Conservation (phyloP, 2,797 vertebrate species). For the Lophotriccus pileatus region DNA sequence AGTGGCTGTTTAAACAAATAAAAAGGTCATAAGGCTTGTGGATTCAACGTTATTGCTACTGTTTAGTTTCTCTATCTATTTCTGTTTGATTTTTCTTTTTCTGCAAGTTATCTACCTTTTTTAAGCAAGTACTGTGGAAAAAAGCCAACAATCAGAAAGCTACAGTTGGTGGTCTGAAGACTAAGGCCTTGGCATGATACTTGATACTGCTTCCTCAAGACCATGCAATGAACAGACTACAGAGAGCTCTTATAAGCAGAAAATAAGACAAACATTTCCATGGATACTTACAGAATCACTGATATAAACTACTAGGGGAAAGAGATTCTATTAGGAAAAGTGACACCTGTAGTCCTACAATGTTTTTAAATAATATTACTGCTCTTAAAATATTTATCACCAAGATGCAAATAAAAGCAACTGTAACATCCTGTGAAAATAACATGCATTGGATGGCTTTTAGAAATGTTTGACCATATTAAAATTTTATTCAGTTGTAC, state of each 20-base stretch:
- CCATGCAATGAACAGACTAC: not conserved
- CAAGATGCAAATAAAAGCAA: conserved; percentile 52
- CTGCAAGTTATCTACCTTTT: conserved; percentile 29
- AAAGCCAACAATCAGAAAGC: conserved; percentile 25
- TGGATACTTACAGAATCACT: conserved; percentile 13
- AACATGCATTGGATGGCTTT: conserved; percentile 1
- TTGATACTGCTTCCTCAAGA: not conserved
- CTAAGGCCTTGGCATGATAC: not conserved
- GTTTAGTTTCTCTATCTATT: conserved; percentile 51
- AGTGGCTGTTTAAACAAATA: conserved; percentile 72
- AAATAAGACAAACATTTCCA: conserved; percentile 49
- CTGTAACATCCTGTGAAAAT: not conserved
- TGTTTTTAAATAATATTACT: conserved; percentile 61
- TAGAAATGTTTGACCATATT: not conserved
- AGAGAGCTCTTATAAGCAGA: conserved; percentile 19
- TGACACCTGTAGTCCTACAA: conserved; percentile 35
- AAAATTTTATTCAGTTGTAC: not conserved
- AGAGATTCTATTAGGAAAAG: conserved; percentile 58
- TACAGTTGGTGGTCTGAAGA: not conserved
- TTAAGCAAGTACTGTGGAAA: conserved; percentile 35
- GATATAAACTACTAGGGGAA: conserved; percentile 33
- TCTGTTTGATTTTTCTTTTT: conserved; percentile 36
- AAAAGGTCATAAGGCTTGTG: conserved; percentile 57
- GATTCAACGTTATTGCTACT: conserved; percentile 60
- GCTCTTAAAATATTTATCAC: conserved; percentile 43